Evolutionary conservation across 2,113 vertebrate genomes (phyloP), one percentile per base, ranked within the genome.

Genomic region (Paradisaea rubra): DNA sequence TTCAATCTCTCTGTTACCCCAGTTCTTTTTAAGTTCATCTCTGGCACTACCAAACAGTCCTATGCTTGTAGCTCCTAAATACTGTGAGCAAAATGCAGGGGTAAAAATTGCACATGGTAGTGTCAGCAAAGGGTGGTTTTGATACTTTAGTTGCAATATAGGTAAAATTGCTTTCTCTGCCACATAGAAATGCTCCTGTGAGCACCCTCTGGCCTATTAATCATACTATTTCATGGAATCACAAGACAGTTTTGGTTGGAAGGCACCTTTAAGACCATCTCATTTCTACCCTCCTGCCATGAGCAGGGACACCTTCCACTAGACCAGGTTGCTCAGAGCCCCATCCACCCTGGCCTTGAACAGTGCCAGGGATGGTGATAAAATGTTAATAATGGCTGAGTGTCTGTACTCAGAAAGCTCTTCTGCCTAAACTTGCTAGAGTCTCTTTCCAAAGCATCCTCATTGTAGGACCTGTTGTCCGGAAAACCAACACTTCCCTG

Each of bases 81-180:
- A 28, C 8, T 25, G 21, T 1, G 2, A 70, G 4, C 49, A 41
- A 82, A 82, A 80, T 0, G 1, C 3, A 21, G 19, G 33, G 17
- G 31, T 41, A 37, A 87, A 84, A 93, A 82, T 7, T 80, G 12
- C 15, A n/a, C 6, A 4, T 56, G 11, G 9, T 74, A 9, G 18
- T 41, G 14, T 31, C 33, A 59, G 11, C 28, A 66, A 77, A 78
- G 16, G 3, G 4, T 52, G 19, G 16, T 5, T 81, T 82, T 2
- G 4, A 15, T 52, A 6, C 13, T 71, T 87, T 15, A 45, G 37
- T 41, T 1, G 1, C 15, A 47, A 33, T 20, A 7, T 2, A 72
- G 13, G 19, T 30, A 35, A 92, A 86, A 37, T 20, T 56, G 15
- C 20, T 24, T 28, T 53, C 42, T 65, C 8, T 72, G 19, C 7